Evolutionary conservation across 2,113 vertebrate species (phyloP).

Genomic region (Rhea americana): DNA sequence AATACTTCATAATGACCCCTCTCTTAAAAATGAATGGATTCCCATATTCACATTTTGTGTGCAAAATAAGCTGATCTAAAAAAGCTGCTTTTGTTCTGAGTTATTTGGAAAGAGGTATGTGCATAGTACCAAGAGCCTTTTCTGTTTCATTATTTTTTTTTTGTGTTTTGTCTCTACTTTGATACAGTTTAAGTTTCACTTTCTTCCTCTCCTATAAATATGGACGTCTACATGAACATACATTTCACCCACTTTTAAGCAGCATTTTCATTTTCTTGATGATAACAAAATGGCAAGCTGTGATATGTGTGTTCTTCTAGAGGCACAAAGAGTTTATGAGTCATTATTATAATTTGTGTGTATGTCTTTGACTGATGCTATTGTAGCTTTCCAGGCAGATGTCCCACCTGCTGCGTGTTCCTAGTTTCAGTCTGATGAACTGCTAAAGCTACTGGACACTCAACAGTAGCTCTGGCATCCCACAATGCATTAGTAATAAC

Average conservation of each 20-base stretch:
- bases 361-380: slow-evolving; percentile 40
- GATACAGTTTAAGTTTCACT: background rate
- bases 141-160: background rate
- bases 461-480: slow-evolving; percentile 2
- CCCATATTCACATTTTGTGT: background rate
- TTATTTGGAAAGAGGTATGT: background rate
- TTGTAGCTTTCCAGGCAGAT: slow-evolving; percentile 31
- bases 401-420: slow-evolving; percentile 23
- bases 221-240: background rate
- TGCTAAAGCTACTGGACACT: slow-evolving; percentile 35
- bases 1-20: background rate
- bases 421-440: slow-evolving; percentile 52
- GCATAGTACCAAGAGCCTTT: background rate
- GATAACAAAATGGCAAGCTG: slow-evolving; percentile 54
- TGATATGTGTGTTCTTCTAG: slow-evolving; percentile 20
- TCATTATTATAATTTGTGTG: slow-evolving; percentile 52
- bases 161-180: background rate
- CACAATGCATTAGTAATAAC: slow-evolving; percentile 40
- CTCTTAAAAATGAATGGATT: background rate
- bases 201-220: slow-evolving; percentile 12
- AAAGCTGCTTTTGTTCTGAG: background rate
- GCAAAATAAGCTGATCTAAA: background rate
- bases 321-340: slow-evolving; percentile 27
- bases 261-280: slow-evolving; percentile 10
- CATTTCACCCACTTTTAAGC: background rate